Conservation (phyloP, 92 coral and sea anemone genomes). For the Epizoanthus fatuus region DNA sequence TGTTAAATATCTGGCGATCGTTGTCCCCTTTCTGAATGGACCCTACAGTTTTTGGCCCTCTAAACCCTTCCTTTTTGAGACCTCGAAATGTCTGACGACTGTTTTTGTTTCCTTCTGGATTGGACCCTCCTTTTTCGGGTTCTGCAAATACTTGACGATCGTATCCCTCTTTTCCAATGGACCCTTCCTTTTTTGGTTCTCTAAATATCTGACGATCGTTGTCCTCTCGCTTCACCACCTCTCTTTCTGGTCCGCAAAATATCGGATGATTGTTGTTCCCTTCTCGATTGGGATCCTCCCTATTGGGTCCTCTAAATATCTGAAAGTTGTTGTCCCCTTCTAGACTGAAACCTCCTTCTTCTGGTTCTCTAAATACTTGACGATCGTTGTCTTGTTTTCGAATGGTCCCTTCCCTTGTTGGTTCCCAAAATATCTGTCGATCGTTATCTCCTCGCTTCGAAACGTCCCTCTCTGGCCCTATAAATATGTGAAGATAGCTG, state of each 20-base stretch:
- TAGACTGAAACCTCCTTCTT: not conserved
- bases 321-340: not conserved
- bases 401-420: not conserved
- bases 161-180: not conserved
- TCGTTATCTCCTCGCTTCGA: not conserved
- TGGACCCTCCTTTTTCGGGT: not conserved
- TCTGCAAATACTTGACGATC: not conserved
- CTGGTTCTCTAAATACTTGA: not conserved
- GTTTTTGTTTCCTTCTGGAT: not conserved
- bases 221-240: not conserved
- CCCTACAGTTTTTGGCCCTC: no score
- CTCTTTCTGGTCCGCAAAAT: not conserved
- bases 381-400: not conserved
- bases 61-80: no score
- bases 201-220: not conserved
- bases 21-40: not conserved
- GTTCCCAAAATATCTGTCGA: not conserved
- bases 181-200: not conserved
- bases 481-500: not conserved
- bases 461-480: not conserved
- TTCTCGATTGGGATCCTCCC: not conserved
- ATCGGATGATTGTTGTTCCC: no score
- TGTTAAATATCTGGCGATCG: not conserved
- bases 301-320: no score
- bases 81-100: not conserved